Evolutionary conservation across 2,113 vertebrate species (phyloP).

Genomic region (Hipposideros armiger): DNA sequence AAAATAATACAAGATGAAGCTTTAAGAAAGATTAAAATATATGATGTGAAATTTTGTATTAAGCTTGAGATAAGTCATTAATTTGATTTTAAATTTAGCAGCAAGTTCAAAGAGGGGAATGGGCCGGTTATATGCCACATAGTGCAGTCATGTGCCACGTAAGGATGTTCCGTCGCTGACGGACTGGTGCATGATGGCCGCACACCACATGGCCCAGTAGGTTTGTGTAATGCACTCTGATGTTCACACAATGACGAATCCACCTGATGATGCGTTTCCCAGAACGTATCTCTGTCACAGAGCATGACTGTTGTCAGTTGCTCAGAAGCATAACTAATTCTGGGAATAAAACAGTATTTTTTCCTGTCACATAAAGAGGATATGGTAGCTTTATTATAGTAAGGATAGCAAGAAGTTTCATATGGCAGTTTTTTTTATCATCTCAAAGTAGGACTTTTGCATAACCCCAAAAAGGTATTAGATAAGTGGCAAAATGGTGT

Average conservation of each 20-base stretch:
- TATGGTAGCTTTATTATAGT: background rate
- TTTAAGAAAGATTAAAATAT: background rate
- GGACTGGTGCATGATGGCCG: no score
- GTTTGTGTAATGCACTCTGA: background rate
- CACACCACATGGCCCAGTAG: background rate
- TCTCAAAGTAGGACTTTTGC: background rate
- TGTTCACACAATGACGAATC: background rate
- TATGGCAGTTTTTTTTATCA: background rate
- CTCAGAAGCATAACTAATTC: background rate
- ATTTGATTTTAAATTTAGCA: constrained; percentile 24
- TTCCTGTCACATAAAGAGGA: background rate
- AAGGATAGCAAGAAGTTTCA: background rate
- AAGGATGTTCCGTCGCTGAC: no score
- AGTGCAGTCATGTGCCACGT: no score
- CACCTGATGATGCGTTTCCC: background rate
- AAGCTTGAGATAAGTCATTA: background rate
- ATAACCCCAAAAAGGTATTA: background rate
- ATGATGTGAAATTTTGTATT: background rate
- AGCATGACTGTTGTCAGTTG: background rate
- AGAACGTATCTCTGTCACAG: background rate
- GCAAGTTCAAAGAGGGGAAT: background rate
- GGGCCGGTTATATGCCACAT: background rate
- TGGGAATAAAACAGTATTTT: constrained; percentile 2
- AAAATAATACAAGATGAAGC: background rate
- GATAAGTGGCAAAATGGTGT: background rate